Evolutionary conservation across 2,113 vertebrate genomes (phyloP).

Genomic region (Tricholaema leucomelas): DNA sequence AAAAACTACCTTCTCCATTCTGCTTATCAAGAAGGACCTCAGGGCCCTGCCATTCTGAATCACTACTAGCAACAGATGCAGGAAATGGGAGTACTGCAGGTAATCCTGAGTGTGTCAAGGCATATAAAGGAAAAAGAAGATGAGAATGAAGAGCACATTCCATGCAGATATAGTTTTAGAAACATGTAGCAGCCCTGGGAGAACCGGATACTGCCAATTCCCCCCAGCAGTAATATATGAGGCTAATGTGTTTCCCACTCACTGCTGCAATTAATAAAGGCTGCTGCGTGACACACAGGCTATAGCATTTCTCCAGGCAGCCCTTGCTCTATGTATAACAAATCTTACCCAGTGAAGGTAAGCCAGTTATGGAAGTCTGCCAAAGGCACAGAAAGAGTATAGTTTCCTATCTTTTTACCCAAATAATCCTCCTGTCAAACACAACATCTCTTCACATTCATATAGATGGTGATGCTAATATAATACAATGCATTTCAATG

Average conservation of each 20-base stretch:
- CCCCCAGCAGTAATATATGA: not conserved
- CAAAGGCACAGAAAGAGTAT: not conserved
- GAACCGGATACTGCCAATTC: not conserved
- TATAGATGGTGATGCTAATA: not conserved
- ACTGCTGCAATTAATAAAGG: conserved; percentile 4
- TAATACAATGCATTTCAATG: not conserved
- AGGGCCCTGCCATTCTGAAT: fast-evolving
- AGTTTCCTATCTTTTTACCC: not conserved
- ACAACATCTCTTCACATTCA: not conserved
- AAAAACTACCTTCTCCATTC: not conserved
- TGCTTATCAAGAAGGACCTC: not conserved
- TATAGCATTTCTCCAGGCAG: not conserved
- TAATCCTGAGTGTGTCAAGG: not conserved
- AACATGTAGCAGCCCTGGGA: not conserved
- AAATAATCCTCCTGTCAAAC: not conserved
- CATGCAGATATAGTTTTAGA: not conserved
- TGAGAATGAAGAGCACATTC: not conserved
- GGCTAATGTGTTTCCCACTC: not conserved
- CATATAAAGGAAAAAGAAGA: not conserved
- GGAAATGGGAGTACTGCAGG: not conserved
- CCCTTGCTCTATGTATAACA: not conserved
- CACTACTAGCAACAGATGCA: not conserved
- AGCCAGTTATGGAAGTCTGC: not conserved
- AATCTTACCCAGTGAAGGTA: not conserved
- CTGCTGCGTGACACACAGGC: not conserved